Conservation (phyloP, 2,888 invertebrate species). For the Lepetodrilus schrolli region DNA sequence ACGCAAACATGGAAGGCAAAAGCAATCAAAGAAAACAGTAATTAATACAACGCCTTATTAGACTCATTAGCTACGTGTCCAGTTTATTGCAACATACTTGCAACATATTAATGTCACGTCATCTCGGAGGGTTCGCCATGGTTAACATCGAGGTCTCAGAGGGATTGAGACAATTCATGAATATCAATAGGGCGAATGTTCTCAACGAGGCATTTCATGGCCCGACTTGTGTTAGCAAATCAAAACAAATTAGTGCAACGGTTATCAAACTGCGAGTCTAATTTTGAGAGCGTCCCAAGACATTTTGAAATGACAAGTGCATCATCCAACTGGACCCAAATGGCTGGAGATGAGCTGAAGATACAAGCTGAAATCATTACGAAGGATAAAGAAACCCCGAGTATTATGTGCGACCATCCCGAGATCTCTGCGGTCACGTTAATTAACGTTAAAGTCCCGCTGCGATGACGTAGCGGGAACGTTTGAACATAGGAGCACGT, state of each 20-base stretch:
- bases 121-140: neutral
- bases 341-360: no score
- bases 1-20: neutral
- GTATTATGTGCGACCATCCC: conserved; percentile 17
- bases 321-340: neutral
- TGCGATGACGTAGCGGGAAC: conserved; percentile 33
- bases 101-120: conserved; percentile 17
- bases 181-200: conserved; percentile 15
- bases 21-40: no score
- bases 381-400: no score
- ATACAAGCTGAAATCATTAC: no score
- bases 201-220: conserved; percentile 21
- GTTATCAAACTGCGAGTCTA: conserved; percentile 7
- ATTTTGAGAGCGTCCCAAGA: conserved; percentile 13
- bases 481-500: conserved; percentile 31
- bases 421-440: conserved; percentile 32
- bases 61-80: conserved; percentile 12
- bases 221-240: conserved; percentile 21
- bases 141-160: neutral
- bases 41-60: conserved; percentile 1
- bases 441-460: conserved; percentile 33
- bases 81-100: conserved; percentile 8
- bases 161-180: conserved; percentile 7
- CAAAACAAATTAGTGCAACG: conserved; percentile 19
- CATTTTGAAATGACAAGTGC: neutral